Conservation (phyloP, 2,797 vertebrate species). For the Enteromius mattozi region DNA sequence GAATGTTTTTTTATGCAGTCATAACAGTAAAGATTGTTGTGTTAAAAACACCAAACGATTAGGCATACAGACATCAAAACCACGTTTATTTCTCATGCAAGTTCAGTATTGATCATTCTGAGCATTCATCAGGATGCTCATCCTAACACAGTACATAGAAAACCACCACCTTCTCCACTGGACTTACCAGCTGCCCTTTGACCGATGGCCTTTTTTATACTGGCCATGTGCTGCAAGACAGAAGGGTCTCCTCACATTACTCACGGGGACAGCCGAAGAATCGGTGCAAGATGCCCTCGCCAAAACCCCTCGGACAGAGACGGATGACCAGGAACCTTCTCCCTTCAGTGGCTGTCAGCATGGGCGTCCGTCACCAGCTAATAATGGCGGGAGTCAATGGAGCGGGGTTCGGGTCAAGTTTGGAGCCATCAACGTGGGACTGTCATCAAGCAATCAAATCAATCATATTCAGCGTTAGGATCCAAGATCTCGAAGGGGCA, state of each 20-base stretch:
- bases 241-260: conserved; percentile 75
- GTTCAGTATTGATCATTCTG: neutral
- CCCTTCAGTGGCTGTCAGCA: conserved; percentile 67
- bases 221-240: conserved; percentile 77
- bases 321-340: conserved; percentile 78
- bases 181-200: conserved; percentile 80
- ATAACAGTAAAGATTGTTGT: too few species aligned
- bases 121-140: conserved; percentile 32
- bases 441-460: conserved; percentile 53
- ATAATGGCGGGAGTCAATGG: conserved; percentile 71
- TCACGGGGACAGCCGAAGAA: conserved; percentile 72
- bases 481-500: conserved; percentile 61
- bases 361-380: conserved; percentile 74
- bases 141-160: conserved; percentile 42
- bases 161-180: conserved; percentile 59
- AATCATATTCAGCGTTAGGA: conserved; percentile 60
- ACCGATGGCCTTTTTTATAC: conserved; percentile 72
- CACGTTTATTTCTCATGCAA: neutral
- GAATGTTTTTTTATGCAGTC: too few species aligned
- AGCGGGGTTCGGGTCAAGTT: conserved; percentile 76
- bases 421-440: conserved; percentile 67
- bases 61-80: neutral
- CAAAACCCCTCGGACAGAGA: conserved; percentile 78
- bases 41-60: too few species aligned
- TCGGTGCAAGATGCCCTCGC: conserved; percentile 67